These are phyloP conservation scores for Hypomecis atomaria DNA, from an alignment of 2,888 invertebrate species.

Conservation along the genomic window DNA sequence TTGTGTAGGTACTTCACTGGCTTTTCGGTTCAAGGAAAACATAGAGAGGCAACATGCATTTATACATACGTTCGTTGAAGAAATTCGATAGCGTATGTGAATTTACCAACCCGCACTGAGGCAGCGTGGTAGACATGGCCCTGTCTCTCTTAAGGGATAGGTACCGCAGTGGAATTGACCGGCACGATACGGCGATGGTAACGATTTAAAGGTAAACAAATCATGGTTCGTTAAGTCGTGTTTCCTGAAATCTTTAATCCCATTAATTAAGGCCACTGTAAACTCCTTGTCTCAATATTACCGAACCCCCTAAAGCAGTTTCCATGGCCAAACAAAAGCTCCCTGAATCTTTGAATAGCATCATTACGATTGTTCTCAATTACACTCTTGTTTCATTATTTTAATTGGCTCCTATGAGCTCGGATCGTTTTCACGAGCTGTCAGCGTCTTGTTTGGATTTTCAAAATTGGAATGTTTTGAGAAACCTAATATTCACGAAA, in stretches of 20 bases:
- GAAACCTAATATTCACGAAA: constrained; percentile 25
- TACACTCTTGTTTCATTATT: constrained; percentile 37
- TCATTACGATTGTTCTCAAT: constrained; percentile 32
- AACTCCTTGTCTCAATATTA: constrained; percentile 22
- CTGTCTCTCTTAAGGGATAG: neutral
- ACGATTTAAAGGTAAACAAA: neutral
- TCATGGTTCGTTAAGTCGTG: neutral
- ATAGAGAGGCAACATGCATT: no score
- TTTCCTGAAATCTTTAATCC: constrained; percentile 18
- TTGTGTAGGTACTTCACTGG: no score
- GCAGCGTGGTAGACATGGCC: neutral
- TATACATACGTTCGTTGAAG: no score
- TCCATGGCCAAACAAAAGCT: constrained; percentile 30
- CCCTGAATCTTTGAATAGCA: constrained; percentile 22
- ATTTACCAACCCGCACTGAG: no score
- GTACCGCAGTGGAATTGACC: no score
- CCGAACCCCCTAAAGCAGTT: constrained; percentile 15
- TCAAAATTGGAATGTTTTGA: constrained; percentile 29
- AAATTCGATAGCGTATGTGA: no score
- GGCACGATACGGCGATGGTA: no score
- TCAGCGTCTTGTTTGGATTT: constrained; percentile 25
- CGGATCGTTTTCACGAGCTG: constrained; percentile 29
- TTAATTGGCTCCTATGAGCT: constrained; percentile 33
- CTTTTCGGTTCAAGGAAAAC: no score
- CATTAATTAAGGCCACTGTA: constrained; percentile 16